Percentiles rank a stretch among this genome's conserved stretches.
These are phyloP conservation scores for Caenorhabditis imperialis DNA, from an alignment of 2,888 invertebrate genomes.

Conservation along the genomic window DNA sequence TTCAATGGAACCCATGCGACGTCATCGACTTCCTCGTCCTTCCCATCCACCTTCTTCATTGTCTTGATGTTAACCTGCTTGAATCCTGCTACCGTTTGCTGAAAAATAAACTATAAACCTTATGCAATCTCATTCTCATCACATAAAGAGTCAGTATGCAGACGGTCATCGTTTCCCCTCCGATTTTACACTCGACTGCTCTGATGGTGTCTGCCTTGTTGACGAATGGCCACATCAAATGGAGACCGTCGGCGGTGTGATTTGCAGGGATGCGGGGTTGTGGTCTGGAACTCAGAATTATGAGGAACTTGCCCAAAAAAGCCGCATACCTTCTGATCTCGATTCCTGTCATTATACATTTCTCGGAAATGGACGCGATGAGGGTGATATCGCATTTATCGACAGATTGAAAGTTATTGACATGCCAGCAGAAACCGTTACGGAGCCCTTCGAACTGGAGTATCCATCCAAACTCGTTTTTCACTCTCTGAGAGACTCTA, in stretches of 20 bases:
- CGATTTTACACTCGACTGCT: neutral
- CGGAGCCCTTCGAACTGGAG: constrained; percentile 9
- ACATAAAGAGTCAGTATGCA: constrained; percentile 11
- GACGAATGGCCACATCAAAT: constrained; percentile 15
- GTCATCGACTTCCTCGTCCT: no score
- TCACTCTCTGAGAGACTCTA: constrained; percentile 2
- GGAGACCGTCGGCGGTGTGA: neutral
- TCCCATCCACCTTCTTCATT: no score
- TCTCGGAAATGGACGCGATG: constrained; percentile 4
- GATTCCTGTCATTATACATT: constrained; percentile 17
- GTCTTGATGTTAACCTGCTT: no score
- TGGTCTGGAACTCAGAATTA: neutral
- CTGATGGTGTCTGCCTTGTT: neutral
- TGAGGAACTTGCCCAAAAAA: no score
- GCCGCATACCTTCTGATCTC: constrained; percentile 13
- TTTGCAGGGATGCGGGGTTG: neutral
- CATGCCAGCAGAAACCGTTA: constrained; percentile 5
- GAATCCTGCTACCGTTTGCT: no score
- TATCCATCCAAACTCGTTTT: constrained; percentile 13
- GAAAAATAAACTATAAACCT: no score
- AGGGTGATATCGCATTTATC: constrained; percentile 10
- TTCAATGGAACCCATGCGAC: constrained; percentile 8
- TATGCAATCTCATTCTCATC: no score
- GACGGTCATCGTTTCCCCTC: neutral
- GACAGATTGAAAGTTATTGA: neutral